These are phyloP conservation scores for Noctua pronuba DNA, from an alignment of 2,888 invertebrate species.

Conservation along the genomic window DNA sequence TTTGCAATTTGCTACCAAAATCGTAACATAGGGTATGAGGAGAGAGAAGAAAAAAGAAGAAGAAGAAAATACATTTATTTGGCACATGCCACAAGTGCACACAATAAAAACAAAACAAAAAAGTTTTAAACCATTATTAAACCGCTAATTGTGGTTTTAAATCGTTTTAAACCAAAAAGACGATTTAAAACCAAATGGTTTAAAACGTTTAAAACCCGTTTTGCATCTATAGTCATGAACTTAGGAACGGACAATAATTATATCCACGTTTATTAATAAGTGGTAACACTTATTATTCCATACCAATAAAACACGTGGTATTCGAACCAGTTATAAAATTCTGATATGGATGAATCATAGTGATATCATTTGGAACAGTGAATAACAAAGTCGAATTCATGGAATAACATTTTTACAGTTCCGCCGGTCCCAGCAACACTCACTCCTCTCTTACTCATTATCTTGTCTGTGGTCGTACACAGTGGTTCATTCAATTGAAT, in stretches of 20 bases:
- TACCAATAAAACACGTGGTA: neutral
- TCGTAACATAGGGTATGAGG: no score
- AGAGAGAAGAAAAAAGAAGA: no score
- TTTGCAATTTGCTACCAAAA: no score
- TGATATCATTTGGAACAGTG: constrained; percentile 9
- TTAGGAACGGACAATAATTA: neutral
- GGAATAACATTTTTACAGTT: neutral
- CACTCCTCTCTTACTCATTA: neutral
- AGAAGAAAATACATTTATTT: no score
- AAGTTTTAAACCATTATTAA: no score
- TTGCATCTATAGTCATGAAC: no score
- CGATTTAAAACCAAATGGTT: no score
- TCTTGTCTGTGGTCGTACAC: neutral
- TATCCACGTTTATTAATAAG: neutral
- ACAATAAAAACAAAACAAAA: no score
- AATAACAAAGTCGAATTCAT: neutral
- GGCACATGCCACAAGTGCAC: no score
- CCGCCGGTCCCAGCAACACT: neutral
- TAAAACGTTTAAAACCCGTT: no score
- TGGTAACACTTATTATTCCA: neutral
- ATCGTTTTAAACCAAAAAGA: no score
- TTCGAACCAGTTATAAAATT: neutral
- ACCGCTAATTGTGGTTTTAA: no score
- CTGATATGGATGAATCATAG: neutral
- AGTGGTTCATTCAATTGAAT: constrained; percentile 10